Base-by-base conservation (phyloP, 2,113 vertebrate species). In the Ranitomeya imitator region DNA sequence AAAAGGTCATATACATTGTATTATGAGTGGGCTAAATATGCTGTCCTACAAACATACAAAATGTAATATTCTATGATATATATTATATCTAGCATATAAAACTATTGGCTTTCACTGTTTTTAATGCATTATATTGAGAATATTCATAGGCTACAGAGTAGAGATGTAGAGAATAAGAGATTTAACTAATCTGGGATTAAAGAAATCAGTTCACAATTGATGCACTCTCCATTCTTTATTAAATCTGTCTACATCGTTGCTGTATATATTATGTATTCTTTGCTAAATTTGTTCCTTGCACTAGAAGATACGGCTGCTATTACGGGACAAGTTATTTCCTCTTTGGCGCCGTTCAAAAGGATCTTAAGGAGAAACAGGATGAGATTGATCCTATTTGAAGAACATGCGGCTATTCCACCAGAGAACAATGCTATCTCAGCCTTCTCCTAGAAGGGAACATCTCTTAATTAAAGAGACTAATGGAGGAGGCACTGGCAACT, bases 351-450 rank as follows among this genome's bases (percentile, higher is more conserved):
- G 57, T 74, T 88, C 19, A 76, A 65, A 77, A 83, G 15, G 9
- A 13, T 65, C 80, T 83, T 19, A 37, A 73, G 55, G 21, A 61
- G 81, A 82, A 61, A 14, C 57, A 65, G 87, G 71, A 83, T 77
- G 69, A 77, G 69, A 88, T 65, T 83, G 87, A 83, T 88, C 57
- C 87, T 88, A 83, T 88, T 88, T 88, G 37, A 60, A 83, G 71
- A 83, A 88, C 80, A 83, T 83, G 37, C 65, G 79, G 71, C 37
- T 21, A 83, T 77, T 88, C 63, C 54, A 37, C 21, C 51, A 19
- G 57, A 83, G 73, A 88, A 88, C 80, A 88, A 83, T 83, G n/a
- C 52, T 83, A 76, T 88, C 80, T 83, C 69, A 77, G 59, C 21
- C 79, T 74, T 37, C 63, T 78, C 55, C 31, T 31, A 73, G 67